These are phyloP conservation scores for Hololepta plana DNA, from an alignment of 2,888 invertebrate genomes.

Conservation along the genomic window DNA sequence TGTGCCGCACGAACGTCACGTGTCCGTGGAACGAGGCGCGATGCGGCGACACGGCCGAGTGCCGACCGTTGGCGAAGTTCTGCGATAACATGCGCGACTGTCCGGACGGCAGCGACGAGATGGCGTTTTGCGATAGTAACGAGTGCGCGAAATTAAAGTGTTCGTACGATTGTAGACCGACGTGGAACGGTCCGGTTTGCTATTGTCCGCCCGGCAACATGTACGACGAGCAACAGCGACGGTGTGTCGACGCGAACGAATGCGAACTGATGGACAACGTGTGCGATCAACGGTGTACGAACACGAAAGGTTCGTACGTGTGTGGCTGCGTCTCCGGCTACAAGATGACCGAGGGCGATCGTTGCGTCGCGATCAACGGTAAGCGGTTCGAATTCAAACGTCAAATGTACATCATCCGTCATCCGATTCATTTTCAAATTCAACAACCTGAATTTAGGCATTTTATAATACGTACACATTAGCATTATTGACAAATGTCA, in stretches of 20 bases:
- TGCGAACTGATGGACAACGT: constrained; percentile 45
- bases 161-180: constrained; percentile 46
- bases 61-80: constrained; percentile 40
- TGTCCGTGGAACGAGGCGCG: constrained; percentile 51
- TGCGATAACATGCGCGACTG: constrained; percentile 54
- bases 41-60: constrained; percentile 40
- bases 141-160: constrained; percentile 20
- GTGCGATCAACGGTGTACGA: constrained; percentile 58
- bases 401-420: no score
- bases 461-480: no score
- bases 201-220: constrained; percentile 49
- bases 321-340: constrained; percentile 65
- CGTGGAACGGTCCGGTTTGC: constrained; percentile 51
- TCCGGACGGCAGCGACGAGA: constrained; percentile 53
- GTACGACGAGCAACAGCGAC: constrained; percentile 23
- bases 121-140: constrained; percentile 40
- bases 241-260: constrained; percentile 60
- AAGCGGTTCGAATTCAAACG: no score
- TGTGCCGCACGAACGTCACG: constrained; percentile 40
- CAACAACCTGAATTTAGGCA: not conserved
- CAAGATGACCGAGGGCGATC: constrained; percentile 31
- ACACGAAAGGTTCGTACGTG: constrained; percentile 44
- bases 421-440: no score
- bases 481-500: no score
- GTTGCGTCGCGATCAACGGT: constrained; percentile 62